Conservation (phyloP, 2,888 invertebrate species). For the Catocala nupta region DNA sequence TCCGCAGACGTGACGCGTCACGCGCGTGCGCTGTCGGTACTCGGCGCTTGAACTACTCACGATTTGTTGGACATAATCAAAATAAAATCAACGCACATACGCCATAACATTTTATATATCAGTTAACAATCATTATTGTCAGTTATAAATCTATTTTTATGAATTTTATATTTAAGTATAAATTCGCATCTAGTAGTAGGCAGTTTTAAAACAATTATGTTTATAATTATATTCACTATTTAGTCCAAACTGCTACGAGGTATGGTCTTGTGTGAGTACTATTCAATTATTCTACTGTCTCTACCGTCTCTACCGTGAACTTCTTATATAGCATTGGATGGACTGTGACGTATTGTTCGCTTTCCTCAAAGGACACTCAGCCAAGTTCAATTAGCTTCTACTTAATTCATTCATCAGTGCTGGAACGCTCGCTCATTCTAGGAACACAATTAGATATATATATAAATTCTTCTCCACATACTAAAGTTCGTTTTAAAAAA, state of each 20-base stretch:
- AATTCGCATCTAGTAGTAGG: constrained; percentile 86
- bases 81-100: constrained; percentile 80
- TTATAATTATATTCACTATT: constrained; percentile 76
- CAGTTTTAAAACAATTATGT: constrained; percentile 85
- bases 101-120: constrained; percentile 86
- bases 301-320: constrained; percentile 37
- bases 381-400: constrained; percentile 22
- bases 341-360: constrained; percentile 46
- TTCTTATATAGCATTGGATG: constrained; percentile 39
- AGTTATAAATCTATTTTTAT: constrained; percentile 87
- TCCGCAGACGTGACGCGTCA: neutral
- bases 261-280: constrained; percentile 58
- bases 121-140: constrained; percentile 88
- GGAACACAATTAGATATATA: constrained; percentile 36
- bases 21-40: constrained; percentile 38
- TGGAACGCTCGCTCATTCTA: constrained; percentile 28
- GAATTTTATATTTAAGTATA: constrained; percentile 85
- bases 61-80: constrained; percentile 73
- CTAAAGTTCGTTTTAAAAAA: constrained; percentile 8
- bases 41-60: constrained; percentile 76
- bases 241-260: constrained; percentile 65
- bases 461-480: constrained; percentile 13
- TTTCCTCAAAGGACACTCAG: constrained; percentile 36
- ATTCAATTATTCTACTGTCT: constrained; percentile 33
- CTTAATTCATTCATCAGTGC: constrained; percentile 25